Percentiles rank a stretch among this genome's conserved stretches.
These are phyloP conservation scores for Acleris cristana DNA, from an alignment of 2,888 invertebrate species.

Conservation along the genomic window DNA sequence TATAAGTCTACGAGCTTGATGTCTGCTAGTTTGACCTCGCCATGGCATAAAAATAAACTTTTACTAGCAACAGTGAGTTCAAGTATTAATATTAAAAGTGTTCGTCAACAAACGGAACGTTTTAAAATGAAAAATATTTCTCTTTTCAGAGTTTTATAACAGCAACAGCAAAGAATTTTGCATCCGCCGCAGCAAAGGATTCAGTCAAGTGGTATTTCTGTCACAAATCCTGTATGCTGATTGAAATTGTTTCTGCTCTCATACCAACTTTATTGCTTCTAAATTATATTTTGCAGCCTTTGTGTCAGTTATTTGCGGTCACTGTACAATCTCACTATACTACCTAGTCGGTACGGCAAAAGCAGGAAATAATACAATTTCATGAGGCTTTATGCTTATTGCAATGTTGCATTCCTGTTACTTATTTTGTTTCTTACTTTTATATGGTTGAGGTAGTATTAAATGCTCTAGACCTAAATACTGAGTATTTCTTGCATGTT, in stretches of 20 bases:
- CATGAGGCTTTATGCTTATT: slow-evolving; percentile 12
- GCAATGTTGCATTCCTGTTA: slow-evolving; percentile 4
- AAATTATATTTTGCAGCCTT: slow-evolving; percentile 41
- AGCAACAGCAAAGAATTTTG: background rate
- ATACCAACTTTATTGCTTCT: slow-evolving; percentile 43
- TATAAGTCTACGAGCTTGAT: too few relatives aligned
- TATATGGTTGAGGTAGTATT: background rate
- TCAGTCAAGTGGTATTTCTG: slow-evolving; percentile 6
- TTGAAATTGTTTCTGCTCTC: slow-evolving; percentile 46
- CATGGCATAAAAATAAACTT: too few relatives aligned
- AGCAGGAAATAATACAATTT: background rate
- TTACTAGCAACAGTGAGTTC: too few relatives aligned
- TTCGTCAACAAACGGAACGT: too few relatives aligned
- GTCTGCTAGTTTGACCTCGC: too few relatives aligned
- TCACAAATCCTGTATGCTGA: slow-evolving; percentile 34
- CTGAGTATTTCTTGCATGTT: too few relatives aligned
- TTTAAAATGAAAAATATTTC: too few relatives aligned
- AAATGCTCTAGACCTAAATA: too few relatives aligned
- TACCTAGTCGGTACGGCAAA: slow-evolving; percentile 14
- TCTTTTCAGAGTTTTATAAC: too few relatives aligned
- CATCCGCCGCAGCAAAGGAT: background rate
- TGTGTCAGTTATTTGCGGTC: slow-evolving; percentile 33
- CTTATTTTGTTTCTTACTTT: background rate
- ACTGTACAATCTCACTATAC: slow-evolving; percentile 7
- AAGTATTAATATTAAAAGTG: too few relatives aligned